Percentiles rank a stretch among this genome's conserved stretches.
phyloP scores from a whole-genome alignment of 2,113 vertebrate genomes.

The Galbula dea region DNA sequence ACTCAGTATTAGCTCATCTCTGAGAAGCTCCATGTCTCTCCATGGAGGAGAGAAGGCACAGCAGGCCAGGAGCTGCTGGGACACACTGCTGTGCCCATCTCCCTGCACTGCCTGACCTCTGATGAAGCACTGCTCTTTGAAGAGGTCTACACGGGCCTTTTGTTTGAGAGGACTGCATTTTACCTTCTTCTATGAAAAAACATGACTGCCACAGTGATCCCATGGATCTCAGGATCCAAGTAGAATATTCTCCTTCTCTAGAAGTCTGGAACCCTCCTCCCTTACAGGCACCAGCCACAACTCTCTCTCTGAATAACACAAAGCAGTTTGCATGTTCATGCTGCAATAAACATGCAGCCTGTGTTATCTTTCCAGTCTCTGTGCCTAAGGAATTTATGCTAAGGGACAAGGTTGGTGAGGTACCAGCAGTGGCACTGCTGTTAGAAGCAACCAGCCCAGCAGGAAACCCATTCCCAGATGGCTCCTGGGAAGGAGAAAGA shows the following conservation, averaged over 20 bases:
- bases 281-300: neutral
- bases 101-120: neutral
- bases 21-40: too few species aligned
- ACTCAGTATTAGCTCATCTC: too few species aligned
- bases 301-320: neutral
- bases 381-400: neutral
- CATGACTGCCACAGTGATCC: neutral
- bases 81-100: neutral
- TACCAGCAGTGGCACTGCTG: neutral
- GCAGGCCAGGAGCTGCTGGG: neutral
- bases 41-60: neutral
- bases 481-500: neutral
- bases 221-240: neutral
- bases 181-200: neutral
- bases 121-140: neutral
- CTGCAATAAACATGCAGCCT: neutral
- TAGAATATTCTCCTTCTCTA: neutral
- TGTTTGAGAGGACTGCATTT: neutral
- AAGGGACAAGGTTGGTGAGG: neutral
- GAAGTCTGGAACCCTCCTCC: neutral
- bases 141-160: neutral
- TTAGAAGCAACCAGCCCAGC: neutral
- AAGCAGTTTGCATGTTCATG: neutral
- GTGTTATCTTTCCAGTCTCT: too few species aligned
- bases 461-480: neutral